phyloP scores from a whole-genome alignment of 2,888 invertebrate species.

The Psylliodes chrysocephalus region DNA sequence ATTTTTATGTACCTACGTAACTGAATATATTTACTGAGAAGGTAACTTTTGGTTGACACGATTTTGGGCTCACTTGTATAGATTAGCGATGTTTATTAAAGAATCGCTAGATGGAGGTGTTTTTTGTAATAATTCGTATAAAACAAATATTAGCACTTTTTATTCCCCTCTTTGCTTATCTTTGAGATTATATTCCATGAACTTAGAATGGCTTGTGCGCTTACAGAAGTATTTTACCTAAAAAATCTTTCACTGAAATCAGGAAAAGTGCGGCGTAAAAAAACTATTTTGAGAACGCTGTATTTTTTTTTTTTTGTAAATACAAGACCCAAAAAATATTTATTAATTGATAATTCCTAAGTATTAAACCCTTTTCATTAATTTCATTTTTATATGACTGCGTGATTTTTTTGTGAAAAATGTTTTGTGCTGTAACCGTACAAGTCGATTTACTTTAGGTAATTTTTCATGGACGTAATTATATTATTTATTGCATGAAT shows the following conservation, averaged over 20 bases:
- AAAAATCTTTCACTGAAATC: not conserved
- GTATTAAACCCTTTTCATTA: too few species aligned
- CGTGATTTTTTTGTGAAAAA: not conserved
- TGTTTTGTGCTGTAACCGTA: not conserved
- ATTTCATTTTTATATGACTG: too few species aligned
- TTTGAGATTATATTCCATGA: not conserved
- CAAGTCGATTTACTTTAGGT: conserved; percentile 2
- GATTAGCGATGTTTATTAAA: conserved; percentile 8
- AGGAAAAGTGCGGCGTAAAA: too few species aligned
- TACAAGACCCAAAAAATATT: too few species aligned
- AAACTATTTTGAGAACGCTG: not conserved
- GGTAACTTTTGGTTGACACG: conserved; percentile 11
- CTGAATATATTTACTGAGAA: conserved; percentile 6
- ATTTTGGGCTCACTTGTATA: conserved; percentile 12
- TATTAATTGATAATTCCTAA: too few species aligned
- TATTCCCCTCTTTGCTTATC: conserved; percentile 21
- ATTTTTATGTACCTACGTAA: conserved; percentile 19
- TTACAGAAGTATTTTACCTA: too few species aligned
- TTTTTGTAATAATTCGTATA: conserved; percentile 24
- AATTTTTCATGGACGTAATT: conserved; percentile 7
- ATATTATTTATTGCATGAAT: conserved; percentile 30
- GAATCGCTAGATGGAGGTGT: conserved; percentile 11
- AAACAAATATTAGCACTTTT: conserved; percentile 22
- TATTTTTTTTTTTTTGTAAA: not conserved
- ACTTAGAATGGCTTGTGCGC: not conserved